Evolutionary conservation across 1,140 invertebrate species (phyloP).

Genomic region (Hycleus phaleratus): DNA sequence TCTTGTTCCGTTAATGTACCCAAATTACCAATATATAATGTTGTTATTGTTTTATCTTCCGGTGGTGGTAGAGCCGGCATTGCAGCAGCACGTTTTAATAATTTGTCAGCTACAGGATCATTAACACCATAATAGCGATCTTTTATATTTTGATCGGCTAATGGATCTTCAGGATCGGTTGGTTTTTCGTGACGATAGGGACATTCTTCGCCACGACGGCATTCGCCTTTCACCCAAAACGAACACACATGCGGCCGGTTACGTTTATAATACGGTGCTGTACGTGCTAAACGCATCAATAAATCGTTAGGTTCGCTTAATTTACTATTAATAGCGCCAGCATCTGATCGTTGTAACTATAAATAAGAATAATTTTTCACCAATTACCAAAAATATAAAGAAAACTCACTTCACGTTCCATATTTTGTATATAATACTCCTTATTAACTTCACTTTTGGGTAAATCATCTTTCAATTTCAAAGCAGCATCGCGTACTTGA

Average conservation of each 20-base stretch:
- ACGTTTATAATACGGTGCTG: constrained; percentile 96
- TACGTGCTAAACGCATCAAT: constrained; percentile 88
- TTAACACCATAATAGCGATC: constrained; percentile 97
- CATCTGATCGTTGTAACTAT: constrained; percentile 40
- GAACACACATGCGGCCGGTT: constrained; percentile 99
- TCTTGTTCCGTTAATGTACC: constrained; percentile 89
- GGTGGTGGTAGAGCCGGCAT: constrained; percentile 93
- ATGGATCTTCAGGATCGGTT: constrained; percentile 97
- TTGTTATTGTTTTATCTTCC: constrained; percentile 94
- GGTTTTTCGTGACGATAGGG: constrained; percentile 98
- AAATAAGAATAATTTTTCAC: constrained; percentile 18
- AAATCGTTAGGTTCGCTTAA: constrained; percentile 80
- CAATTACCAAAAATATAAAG: too few relatives aligned
- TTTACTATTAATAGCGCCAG: constrained; percentile 60
- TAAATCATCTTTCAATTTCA: constrained; percentile 91
- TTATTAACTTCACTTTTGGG: constrained; percentile 98
- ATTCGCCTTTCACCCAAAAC: constrained; percentile 99
- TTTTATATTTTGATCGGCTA: constrained; percentile 99
- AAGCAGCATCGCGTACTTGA: constrained; percentile 87
- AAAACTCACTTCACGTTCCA: constrained; percentile 64
- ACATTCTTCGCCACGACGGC: constrained; percentile 97
- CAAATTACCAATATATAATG: constrained; percentile 91
- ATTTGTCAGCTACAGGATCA: constrained; percentile 97
- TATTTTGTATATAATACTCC: constrained; percentile 97
- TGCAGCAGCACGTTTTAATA: constrained; percentile 85